These are phyloP conservation scores for Cydia pomonella DNA, from an alignment of 1,140 invertebrate species.

Conservation along the genomic window DNA sequence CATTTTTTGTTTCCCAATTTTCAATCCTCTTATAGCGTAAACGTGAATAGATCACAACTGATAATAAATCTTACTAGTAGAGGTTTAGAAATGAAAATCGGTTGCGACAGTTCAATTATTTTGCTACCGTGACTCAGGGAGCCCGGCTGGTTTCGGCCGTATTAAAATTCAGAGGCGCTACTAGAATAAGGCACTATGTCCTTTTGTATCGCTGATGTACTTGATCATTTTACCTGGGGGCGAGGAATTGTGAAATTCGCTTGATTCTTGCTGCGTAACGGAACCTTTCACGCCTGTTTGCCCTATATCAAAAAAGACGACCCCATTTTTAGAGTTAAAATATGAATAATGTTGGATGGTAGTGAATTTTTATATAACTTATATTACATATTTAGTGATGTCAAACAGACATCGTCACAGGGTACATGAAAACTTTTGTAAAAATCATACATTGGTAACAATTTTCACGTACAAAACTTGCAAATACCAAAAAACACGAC, in stretches of 20 bases:
- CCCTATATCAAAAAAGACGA: slow-evolving; percentile 8
- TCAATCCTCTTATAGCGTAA: neutral
- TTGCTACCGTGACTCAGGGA: slow-evolving; percentile 7
- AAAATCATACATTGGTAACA: no score
- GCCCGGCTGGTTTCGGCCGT: slow-evolving; percentile 5
- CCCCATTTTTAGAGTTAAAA: slow-evolving; percentile 7
- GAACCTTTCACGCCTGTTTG: slow-evolving; percentile 17
- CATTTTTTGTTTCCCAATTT: slow-evolving; percentile 10
- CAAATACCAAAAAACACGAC: no score
- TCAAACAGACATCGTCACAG: no score
- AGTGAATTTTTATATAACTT: neutral
- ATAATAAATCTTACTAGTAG: neutral
- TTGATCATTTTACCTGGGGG: neutral
- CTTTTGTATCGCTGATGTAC: neutral
- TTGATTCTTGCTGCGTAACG: slow-evolving; percentile 16
- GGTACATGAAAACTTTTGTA: no score
- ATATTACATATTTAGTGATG: no score
- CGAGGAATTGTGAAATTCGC: slow-evolving; percentile 5
- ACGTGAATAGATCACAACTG: neutral
- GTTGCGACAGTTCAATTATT: slow-evolving; percentile 8
- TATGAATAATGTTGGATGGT: neutral
- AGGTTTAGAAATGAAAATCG: slow-evolving; percentile 12
- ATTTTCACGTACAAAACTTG: no score
- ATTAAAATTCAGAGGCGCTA: neutral
- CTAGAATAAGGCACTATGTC: neutral